phyloP scores from a whole-genome alignment of 2,113 vertebrate species.

The Catharus bicknelli region DNA sequence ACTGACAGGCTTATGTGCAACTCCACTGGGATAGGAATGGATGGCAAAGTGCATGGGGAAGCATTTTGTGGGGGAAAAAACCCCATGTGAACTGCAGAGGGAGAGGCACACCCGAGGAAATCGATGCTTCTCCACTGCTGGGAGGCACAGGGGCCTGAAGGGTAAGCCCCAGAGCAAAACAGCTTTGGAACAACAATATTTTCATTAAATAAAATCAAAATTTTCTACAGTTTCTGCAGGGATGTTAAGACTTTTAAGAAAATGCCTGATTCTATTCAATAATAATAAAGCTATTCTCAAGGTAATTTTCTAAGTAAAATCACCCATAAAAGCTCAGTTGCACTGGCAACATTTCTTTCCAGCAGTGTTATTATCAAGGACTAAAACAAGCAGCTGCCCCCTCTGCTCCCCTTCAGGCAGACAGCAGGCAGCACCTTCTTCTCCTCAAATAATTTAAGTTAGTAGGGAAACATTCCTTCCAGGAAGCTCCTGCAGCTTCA shows the following conservation, averaged over 20 bases:
- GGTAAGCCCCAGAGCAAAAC: neutral
- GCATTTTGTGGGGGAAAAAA: neutral
- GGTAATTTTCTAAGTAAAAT: neutral
- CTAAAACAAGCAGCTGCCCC: neutral
- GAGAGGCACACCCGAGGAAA: neutral
- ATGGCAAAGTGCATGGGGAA: neutral
- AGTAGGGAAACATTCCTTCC: neutral
- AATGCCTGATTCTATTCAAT: neutral
- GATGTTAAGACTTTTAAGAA: neutral
- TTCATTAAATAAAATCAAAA: neutral
- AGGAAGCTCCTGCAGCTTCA: neutral
- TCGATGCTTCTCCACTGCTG: rapidly evolving
- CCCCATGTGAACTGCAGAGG: neutral
- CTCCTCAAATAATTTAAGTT: neutral
- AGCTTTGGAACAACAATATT: neutral
- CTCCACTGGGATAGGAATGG: neutral
- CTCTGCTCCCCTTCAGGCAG: neutral
- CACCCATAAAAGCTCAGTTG: neutral
- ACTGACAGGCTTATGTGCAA: neutral
- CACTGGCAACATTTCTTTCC: neutral
- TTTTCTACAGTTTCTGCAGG: neutral
- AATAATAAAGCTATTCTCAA: slow-evolving; percentile 16
- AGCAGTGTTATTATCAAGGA: neutral
- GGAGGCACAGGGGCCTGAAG: rapidly evolving
- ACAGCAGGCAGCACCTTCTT: neutral